Evolutionary conservation across 2,797 vertebrate genomes (phyloP), one percentile per base, ranked within the genome.

Genomic region (Coilia nasus): DNA sequence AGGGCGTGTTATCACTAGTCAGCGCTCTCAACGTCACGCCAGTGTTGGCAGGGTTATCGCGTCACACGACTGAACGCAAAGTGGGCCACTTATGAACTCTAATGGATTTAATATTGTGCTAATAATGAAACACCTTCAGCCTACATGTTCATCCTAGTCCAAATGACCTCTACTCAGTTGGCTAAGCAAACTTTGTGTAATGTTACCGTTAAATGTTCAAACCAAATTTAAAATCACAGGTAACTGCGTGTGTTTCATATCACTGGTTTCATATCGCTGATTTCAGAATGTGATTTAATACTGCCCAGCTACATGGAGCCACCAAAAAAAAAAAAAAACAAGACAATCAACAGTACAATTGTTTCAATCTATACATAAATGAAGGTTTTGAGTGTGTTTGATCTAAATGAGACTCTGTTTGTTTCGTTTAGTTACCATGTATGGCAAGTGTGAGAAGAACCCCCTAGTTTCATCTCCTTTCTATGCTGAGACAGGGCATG

Each of bases 1-100:
- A 90, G 94, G 94, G 93, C 94, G 94, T 93, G 93, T 92, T 92
- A 89, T 91, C 88, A 59, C 50, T 59, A 59, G 17, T 59, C 15
- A 59, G 71, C 71, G 71, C 35, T n/a, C 31, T 78, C 17, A n/a
- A 78, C 71, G 71, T 78, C 71, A 78, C 71, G 7, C 35, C 2
- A 7, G 12, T n/a, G 71, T 21, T 78, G 71, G 15, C 71, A 44
- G 71, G 31, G 71, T 78, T 78, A 78, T 78, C 71, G 71, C 35
- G 71, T 78, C 71, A 44, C 31, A 10, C 31, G 71, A 21, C 71
- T 41, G 71, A 78, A 2, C 15, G 71, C 35, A 75, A 31, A 75
- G 14, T 28, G 62, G 31, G 35, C 67, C 14, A 75, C 17, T 28
- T 41, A 25, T 10, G n/a, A 3, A 64, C 31, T 71, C 10, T 21